A percentile compares a stretch with the other conserved stretches of the same genome.
These are phyloP conservation scores for Aramus guarauna DNA, from an alignment of 2,113 vertebrate genomes.

Conservation along the genomic window DNA sequence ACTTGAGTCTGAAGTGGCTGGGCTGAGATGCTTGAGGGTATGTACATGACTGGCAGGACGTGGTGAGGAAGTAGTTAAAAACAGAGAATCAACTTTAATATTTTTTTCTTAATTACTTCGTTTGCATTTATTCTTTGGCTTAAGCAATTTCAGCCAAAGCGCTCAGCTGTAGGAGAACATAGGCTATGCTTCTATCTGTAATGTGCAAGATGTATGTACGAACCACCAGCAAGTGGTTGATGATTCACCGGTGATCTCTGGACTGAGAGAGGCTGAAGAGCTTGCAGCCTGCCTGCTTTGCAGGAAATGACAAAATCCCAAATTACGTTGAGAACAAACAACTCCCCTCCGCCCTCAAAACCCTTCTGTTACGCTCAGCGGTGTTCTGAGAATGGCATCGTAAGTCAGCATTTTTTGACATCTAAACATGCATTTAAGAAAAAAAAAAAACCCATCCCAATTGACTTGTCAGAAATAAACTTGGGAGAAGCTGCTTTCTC, in stretches of 20 bases:
- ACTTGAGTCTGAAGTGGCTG: background rate
- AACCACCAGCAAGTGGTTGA: background rate
- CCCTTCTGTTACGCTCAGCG: fast-evolving
- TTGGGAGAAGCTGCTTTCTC: background rate
- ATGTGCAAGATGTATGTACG: fast-evolving
- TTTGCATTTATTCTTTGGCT: background rate
- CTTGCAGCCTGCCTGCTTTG: background rate
- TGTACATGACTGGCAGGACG: too few species aligned
- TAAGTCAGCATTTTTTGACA: background rate
- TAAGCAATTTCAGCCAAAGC: background rate
- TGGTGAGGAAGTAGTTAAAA: background rate
- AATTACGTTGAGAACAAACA: background rate
- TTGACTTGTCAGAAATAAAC: background rate
- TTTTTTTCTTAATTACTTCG: background rate
- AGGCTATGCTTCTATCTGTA: background rate
- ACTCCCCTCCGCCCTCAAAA: background rate
- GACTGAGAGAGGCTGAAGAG: background rate
- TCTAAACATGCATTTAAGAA: background rate
- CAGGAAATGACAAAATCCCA: background rate
- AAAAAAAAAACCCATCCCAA: fast-evolving
- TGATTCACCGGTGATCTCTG: background rate
- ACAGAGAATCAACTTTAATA: background rate
- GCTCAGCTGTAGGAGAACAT: background rate
- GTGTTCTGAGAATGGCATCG: background rate
- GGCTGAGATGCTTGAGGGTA: background rate